Evolutionary conservation across 2,113 vertebrate genomes (phyloP), one percentile per base, ranked within the genome.

Genomic region (Eulemur macaco): DNA sequence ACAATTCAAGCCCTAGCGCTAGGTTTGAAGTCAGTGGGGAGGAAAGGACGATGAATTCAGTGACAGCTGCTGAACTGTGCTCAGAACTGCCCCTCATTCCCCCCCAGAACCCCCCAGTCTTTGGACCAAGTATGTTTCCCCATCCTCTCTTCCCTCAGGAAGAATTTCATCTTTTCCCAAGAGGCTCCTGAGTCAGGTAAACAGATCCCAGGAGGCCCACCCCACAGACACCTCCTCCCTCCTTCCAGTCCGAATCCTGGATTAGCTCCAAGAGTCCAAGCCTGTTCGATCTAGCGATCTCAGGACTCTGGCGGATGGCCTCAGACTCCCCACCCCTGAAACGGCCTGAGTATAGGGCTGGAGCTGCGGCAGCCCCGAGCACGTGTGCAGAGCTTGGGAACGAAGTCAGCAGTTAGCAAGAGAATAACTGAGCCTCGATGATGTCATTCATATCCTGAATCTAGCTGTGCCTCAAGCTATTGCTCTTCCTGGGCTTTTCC

Each of bases 321-420:
- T 69, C 89, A 21, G 56, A 31, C 45, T 71, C 85, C 4, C 31
- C 14, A 1, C 25, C 34, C 0, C 47, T 4, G 25, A 52, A 54
- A 39, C 7, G 18, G 25, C 23, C 29, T 20, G 27, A 23, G 39
- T 7, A 8, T 13, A 15, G n/a, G 23, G 66, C 58, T 42, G 76
- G 21, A 7, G 25, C 20, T 15, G 31, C 10, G 1, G 1, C 37
- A 3, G 42, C 45, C 27, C 0, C 18, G n/a, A 47, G 10, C 21
- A 0, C 9, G 2, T 10, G 21, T 39, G 13, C 18, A 1, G 47
- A 85, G 27, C n/a, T 34, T 21, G 71, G 12, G 14, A 23, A 17
- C 18, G 34, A 66, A 21, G 29, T 80, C 52, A 71, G 73, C 20
- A 39, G 52, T 80, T 52, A 34, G 20, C 10, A 47, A 68, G 60